Percentiles rank a stretch among this genome's conserved stretches.
phyloP scores from a whole-genome alignment of 1,140 invertebrate genomes.

The Zaprionus kolodkinae region DNA sequence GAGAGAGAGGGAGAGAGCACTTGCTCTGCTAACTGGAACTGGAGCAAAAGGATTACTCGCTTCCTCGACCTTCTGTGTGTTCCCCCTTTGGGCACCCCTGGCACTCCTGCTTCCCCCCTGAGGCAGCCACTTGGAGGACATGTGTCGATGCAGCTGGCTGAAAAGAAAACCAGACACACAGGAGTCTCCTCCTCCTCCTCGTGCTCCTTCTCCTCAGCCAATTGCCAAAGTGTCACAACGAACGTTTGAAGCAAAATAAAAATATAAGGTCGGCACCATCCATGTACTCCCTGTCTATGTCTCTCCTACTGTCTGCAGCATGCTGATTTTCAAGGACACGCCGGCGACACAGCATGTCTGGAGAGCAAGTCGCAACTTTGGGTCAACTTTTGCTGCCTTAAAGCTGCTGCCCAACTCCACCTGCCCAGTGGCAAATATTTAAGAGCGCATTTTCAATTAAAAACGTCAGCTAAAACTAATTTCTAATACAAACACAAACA shows the following conservation, averaged over 20 bases:
- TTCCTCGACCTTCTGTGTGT: neutral
- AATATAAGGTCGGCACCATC: constrained; percentile 36
- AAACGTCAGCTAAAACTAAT: constrained; percentile 58
- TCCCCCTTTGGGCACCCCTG: no score
- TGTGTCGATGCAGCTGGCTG: constrained; percentile 50
- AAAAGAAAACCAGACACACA: constrained; percentile 25
- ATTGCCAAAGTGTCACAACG: constrained; percentile 76
- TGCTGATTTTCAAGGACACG: constrained; percentile 78
- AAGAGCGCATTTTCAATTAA: constrained; percentile 53
- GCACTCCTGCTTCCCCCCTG: neutral
- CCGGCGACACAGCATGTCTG: constrained; percentile 43
- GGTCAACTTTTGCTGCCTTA: constrained; percentile 47
- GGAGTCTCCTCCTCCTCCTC: neutral
- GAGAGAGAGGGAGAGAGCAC: neutral
- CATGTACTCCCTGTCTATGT: constrained; percentile 20
- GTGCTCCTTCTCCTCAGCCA: constrained; percentile 35
- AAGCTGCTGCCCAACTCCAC: constrained; percentile 34
- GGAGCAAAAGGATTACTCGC: constrained; percentile 50
- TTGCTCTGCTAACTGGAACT: constrained; percentile 45
- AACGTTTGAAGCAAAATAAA: constrained; percentile 55
- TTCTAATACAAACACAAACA: constrained; percentile 70
- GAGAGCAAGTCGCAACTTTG: constrained; percentile 38
- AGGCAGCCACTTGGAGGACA: constrained; percentile 34
- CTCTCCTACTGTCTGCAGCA: constrained; percentile 47
- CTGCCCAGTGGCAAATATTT: constrained; percentile 40